A percentile compares a stretch with the other conserved stretches of the same genome.
Conservation (phyloP, 1,140 invertebrate species). For the Phthorimaea operculella region DNA sequence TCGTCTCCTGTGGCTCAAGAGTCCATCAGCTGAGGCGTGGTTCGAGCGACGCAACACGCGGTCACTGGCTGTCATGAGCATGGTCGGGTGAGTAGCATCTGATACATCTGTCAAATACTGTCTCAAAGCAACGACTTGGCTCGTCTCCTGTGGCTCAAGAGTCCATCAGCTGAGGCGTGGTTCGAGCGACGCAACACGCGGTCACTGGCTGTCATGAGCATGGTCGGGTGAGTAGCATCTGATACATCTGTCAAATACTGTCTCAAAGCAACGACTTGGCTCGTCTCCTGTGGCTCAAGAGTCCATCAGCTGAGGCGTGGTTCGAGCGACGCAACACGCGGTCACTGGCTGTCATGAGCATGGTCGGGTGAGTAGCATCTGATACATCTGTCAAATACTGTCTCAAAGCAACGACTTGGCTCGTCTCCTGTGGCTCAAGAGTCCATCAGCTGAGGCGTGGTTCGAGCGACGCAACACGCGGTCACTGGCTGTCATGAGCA, state of each 20-base stretch:
- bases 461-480: constrained; percentile 95
- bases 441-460: constrained; percentile 96
- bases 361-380: constrained; percentile 89
- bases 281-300: constrained; percentile 93
- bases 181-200: constrained; percentile 95
- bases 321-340: constrained; percentile 95
- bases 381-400: no score
- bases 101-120: no score
- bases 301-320: constrained; percentile 96
- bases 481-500: constrained; percentile 97
- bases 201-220: constrained; percentile 97
- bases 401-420: constrained; percentile 94
- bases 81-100: constrained; percentile 89
- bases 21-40: constrained; percentile 96
- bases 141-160: constrained; percentile 93
- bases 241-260: no score
- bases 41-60: constrained; percentile 95
- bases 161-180: constrained; percentile 96
- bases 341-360: constrained; percentile 97
- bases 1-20: constrained; percentile 93
- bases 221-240: constrained; percentile 89
- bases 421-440: constrained; percentile 93
- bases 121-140: constrained; percentile 94
- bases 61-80: constrained; percentile 97
- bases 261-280: constrained; percentile 94